Base-by-base conservation (phyloP, 2,113 vertebrate genomes). In the Poicephalus meyeri region DNA sequence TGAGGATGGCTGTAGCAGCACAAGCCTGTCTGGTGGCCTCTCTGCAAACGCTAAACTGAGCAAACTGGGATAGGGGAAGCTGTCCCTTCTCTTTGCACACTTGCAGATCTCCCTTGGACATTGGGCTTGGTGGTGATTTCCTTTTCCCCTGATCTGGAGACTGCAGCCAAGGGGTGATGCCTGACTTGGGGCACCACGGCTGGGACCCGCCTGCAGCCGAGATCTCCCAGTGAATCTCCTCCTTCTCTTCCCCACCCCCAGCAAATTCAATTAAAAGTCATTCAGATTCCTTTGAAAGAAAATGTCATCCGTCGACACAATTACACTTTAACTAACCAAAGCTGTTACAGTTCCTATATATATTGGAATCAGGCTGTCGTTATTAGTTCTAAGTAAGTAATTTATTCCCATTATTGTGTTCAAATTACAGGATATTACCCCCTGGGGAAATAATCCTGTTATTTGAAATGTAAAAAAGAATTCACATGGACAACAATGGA, bases 371-470 rank as follows among this genome's bases (percentile, higher is more conserved):
- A 93, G 95, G 86, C 95, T 95, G 96, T 93, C 90, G 88, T 97
- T 97, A 96, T 97, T 97, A 96, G 96, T 96, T 96, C 93, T 94
- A 96, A 97, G 97, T 97, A 93, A 97, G 97, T 97, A 97, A 97
- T 97, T 96, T 97, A 97, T 97, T 97, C 96, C 96, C 94, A 94
- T 97, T 97, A 95, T 97, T 97, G 95, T 96, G 92, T 97, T 97
- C 97, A 97, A 97, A 97, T 96, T 96, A 97, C 91, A 97, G 96
- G 95, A 95, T 97, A 96, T 97, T 97, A 96, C 94, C 95, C 95
- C 97, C 96, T 85, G 90, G 93, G 95, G 96, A 95, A 97, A 97
- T 97, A 97, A 97, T 97, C 97, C 92, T 92, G 86, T 95, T 97
- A 96, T 97, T 96, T 96, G 97, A 97, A 97, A 97, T 96, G 94